Base-by-base conservation (phyloP, 2,888 invertebrate species). In the Phaedon cochleariae region DNA sequence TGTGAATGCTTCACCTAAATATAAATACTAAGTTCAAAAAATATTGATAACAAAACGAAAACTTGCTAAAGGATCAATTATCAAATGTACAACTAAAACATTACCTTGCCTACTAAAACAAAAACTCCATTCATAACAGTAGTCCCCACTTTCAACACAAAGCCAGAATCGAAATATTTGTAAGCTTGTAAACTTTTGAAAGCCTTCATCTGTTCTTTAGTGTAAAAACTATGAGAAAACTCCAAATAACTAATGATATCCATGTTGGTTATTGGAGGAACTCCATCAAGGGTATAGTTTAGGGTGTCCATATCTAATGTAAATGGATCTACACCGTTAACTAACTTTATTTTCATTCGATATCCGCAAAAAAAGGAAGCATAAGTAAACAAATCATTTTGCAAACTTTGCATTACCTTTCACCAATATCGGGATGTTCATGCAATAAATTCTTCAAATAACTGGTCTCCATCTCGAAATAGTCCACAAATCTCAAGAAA, bases 1-100 rank as follows among this genome's bases (percentile, higher is more conserved):
- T 62, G 65, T 10, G 66, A 70, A 66, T 68, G 64, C 51, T 67
- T 67, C 6, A 67, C 69, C 65, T 68, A 31, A 59, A 70, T 26
- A 26, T 26, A 26, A 26, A 26, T 5, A 10, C 3, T 15, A 4
- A 3, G 9, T 41, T 10, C 4, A 17, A 15, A 15, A 10, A 41
- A n/a, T n/a, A n/a, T n/a, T n/a, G n/a, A 10, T 12, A 17, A 17
- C 9, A 41, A 41, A 3, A 5, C 4, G 2, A 5, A 15, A 4
- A 41, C 2, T 15, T 17, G 4, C 2, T 6, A 17, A 3, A 41
- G 9, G 4, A 4, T 5, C 9, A 3, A 12, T 17, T 2, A 41
- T 4, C 5, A 41, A 12, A 10, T 17, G 2, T 41, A 12, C 2
- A 17, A 41, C 2, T 10, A 15, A 17, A 58, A 58, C 18, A 15